Evolutionary conservation across 2,797 vertebrate species (phyloP).

Genomic region (Cheracebus regulus): DNA sequence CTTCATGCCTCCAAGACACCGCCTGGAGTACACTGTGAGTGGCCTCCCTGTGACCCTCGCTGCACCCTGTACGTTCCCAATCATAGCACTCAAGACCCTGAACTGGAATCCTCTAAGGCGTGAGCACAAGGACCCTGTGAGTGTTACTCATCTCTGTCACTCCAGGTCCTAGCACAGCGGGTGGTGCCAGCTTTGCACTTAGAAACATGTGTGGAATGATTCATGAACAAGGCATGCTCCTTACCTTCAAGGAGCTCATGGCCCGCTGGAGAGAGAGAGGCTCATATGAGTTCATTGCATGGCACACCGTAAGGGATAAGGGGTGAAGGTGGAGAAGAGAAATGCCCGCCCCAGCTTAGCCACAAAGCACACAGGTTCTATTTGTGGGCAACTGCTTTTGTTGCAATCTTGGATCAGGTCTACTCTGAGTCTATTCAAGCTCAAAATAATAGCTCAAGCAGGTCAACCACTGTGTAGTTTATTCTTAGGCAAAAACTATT

Average conservation of each 20-base stretch:
- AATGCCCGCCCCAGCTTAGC: rapidly evolving
- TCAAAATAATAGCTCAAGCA: neutral
- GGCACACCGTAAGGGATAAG: rapidly evolving
- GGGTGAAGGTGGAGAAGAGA: too few relatives aligned
- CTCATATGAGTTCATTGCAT: rapidly evolving
- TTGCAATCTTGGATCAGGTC: neutral
- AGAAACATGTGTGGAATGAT: too few relatives aligned
- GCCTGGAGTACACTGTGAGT: rapidly evolving
- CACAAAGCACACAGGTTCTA: rapidly evolving
- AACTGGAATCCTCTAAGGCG: rapidly evolving
- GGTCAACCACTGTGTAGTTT: rapidly evolving
- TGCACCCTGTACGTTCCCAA: rapidly evolving
- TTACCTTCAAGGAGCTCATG: neutral
- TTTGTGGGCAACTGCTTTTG: neutral
- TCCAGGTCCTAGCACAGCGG: neutral
- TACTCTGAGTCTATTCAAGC: neutral
- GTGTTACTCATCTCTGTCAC: neutral
- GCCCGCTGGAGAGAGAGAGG: neutral
- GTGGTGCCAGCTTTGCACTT: neutral
- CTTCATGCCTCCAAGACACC: neutral
- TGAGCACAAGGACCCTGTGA: neutral
- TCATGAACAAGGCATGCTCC: neutral
- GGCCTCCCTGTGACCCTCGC: rapidly evolving
- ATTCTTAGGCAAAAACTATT: neutral
- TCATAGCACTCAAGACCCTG: neutral